Base-by-base conservation (phyloP, 2,888 invertebrate species). In the Synanthedon myopaeformis region DNA sequence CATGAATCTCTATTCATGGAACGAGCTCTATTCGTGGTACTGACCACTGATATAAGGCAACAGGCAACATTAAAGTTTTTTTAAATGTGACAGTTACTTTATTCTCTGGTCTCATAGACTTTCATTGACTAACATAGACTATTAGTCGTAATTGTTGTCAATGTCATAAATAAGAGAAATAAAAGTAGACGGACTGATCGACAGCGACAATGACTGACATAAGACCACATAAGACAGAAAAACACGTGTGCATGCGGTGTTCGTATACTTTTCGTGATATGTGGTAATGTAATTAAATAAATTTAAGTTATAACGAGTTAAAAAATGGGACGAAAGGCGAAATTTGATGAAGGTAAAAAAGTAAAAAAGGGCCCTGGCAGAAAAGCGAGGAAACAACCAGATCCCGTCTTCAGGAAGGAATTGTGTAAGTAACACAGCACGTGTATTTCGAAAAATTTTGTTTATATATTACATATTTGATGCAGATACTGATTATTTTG, bases 321-420 rank as follows among this genome's bases (percentile, higher is more conserved):
- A 14, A 87, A 66, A 69, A 96, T 96, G 96, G 96, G 96, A 59
- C 90, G 96, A 49, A 96, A 95, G 83, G 95, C 94, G 4, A 93
- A 93, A 69, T 96, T 92, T 74, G 89, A 89, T 62, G 93, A 94
- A 65, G 90, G 86, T 42, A 88, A 86, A 54, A 89, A 91, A 61
- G 90, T 90, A 2, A 94, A 94, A 71, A 93, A 92, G 66, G 96
- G 96, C 0, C 96, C 94, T 8, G 97, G 96, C 0, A 91, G 92
- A 60, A 97, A 97, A 79, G 88, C 96, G 0, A 93, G 92, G 62
- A 97, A 97, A 71, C 97, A 97, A 71, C 91, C 91, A 49, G 92
- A 94, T 64, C 97, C 97, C 1, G 86, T 89, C 51, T 91, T 93
- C 69, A 89, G 90, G 55, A 90, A 90, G 68, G 85, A 88, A 64